These are phyloP conservation scores for Eudemis profundana DNA, from an alignment of 2,888 invertebrate species.

Conservation along the genomic window DNA sequence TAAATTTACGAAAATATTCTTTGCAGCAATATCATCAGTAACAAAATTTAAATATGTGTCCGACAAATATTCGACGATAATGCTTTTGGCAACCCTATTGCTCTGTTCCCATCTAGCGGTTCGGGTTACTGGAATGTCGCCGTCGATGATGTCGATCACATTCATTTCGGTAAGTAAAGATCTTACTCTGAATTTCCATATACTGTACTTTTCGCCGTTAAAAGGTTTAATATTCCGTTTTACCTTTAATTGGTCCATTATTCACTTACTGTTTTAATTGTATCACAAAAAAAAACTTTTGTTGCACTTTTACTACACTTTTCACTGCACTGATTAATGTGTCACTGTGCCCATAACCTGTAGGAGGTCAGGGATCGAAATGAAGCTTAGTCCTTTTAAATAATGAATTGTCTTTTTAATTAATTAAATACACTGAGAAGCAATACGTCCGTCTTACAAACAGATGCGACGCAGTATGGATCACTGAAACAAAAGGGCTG, in stretches of 20 bases:
- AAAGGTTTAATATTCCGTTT: conserved; percentile 49
- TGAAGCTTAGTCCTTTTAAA: too few relatives aligned
- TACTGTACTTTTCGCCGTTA: conserved; percentile 48
- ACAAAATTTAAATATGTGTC: conserved; percentile 44
- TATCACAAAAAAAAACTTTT: background rate
- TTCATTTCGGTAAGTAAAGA: conserved; percentile 51
- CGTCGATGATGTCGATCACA: conserved; percentile 47
- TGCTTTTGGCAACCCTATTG: conserved; percentile 47
- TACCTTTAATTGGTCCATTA: background rate
- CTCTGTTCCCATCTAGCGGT: conserved; percentile 38
- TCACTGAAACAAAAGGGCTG: too few relatives aligned
- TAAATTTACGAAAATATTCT: conserved; percentile 46
- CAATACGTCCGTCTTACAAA: too few relatives aligned
- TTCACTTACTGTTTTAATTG: background rate
- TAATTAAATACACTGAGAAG: too few relatives aligned
- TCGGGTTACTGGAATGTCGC: conserved; percentile 28
- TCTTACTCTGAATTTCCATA: conserved; percentile 51
- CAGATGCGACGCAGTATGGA: too few relatives aligned
- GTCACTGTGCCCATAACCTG: too few relatives aligned
- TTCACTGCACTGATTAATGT: too few relatives aligned
- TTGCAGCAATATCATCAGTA: conserved; percentile 36
- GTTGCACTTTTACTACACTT: too few relatives aligned
- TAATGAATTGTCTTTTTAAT: too few relatives aligned
- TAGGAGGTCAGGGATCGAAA: too few relatives aligned
- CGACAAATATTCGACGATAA: conserved; percentile 47